Evolutionary conservation across 2,797 vertebrate species (phyloP), one percentile per base, ranked within the genome.

Genomic region (Sitta carolinensis): DNA sequence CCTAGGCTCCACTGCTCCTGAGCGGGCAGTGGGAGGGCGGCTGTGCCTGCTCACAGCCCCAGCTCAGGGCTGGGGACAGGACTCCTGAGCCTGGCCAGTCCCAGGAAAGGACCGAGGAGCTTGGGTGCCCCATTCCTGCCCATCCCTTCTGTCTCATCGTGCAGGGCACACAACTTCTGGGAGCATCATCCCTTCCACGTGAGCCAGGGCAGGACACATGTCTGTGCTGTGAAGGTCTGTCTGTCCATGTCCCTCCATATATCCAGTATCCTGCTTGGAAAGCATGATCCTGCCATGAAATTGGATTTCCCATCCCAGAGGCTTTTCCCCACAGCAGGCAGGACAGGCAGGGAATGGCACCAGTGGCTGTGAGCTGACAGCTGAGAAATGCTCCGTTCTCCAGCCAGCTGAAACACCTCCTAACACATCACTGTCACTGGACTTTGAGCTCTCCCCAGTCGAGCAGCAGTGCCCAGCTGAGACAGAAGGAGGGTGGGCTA

Each of bases 71-170:
- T 51, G 58, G 25, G 36, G 5, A 43, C 50, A 57, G 32, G 17
- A 11, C 4, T 12, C 16, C 40, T 20, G 25, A 7, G 5, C 17
- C 57, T 2, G 6, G 36, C 26, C 26, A 61, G 58, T 4, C 13
- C 16, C 20, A 19, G 47, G 16, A 51, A n/a, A 78, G 13, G n/a
- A 20, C 55, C 4, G 30, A 54, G 40, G 47, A 51, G 23, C 62
- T 70, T 9, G 11, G 34, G 14, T 52, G 58, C 10, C 30, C 38
- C 48, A n/a, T 12, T 51, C 17, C 74, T 48, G 58, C 34, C 42
- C 73, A 42, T 29, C 8, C 12, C 29, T 42, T 25, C 84, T 32
- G n/a, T 25, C 63, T 32, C 54, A 16, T 6, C 0, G 0, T 2
- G 2, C 11, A 68, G 14, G 17, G 36, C 17, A 61, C 30, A 9